Evolutionary conservation across 2,113 vertebrate genomes (phyloP).

Genomic region (Tringa solitaria): DNA sequence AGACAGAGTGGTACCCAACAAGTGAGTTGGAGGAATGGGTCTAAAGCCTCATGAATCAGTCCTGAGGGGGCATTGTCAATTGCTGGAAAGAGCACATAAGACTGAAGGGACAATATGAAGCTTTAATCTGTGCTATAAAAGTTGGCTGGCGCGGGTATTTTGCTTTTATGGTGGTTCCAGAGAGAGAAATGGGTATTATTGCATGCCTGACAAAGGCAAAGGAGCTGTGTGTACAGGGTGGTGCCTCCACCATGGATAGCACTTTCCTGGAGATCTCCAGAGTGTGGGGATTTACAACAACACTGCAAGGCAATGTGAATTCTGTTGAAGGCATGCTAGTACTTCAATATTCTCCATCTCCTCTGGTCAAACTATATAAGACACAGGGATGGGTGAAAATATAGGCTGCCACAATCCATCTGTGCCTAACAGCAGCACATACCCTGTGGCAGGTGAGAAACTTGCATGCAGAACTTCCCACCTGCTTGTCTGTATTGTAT

Average conservation of each 20-base stretch:
- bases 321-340: not conserved
- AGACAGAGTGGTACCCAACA: not conserved
- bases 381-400: not conserved
- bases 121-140: not conserved
- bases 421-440: not conserved
- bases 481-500: not conserved
- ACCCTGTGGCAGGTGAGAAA: not conserved
- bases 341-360: not conserved
- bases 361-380: not conserved
- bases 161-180: not conserved
- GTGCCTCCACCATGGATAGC: not conserved
- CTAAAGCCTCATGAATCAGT: rapidly evolving
- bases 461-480: not conserved
- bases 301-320: not conserved
- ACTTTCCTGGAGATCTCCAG: not conserved
- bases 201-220: not conserved
- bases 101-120: not conserved
- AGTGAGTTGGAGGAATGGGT: not conserved
- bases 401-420: not conserved
- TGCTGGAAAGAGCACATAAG: rapidly evolving
- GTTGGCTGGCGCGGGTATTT: rapidly evolving
- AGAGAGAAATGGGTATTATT: not conserved
- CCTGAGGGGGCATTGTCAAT: not conserved
- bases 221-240: not conserved
- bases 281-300: not conserved